Percentiles rank a stretch among this genome's conserved stretches.
Evolutionary conservation across 2,888 invertebrate species (phyloP).

Genomic region (Helleia helle): DNA sequence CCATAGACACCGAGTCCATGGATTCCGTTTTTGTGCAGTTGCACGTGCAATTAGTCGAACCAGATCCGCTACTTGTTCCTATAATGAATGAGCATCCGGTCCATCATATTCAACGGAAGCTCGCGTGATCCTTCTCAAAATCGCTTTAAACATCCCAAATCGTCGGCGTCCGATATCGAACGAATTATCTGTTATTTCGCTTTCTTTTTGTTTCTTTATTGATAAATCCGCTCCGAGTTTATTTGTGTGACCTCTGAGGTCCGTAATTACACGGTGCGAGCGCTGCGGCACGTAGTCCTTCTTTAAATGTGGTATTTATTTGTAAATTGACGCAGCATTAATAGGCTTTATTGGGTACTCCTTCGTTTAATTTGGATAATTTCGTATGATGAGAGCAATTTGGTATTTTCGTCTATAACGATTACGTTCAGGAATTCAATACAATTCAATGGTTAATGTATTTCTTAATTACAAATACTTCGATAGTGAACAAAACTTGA

Average conservation of each 20-base stretch:
- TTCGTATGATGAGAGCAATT: constrained; percentile 62
- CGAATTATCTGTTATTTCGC: constrained; percentile 67
- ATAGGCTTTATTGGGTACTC: constrained; percentile 58
- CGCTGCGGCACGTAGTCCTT: constrained; percentile 53
- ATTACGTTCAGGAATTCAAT: constrained; percentile 2
- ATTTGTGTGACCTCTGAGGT: constrained; percentile 66
- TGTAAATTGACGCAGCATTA: constrained; percentile 66
- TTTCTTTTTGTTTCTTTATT: constrained; percentile 56
- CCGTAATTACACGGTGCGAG: constrained; percentile 59
- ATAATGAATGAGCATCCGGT: constrained; percentile 48
- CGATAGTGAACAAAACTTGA: constrained; percentile 14
- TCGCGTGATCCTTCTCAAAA: constrained; percentile 57
- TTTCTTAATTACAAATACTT: no score
- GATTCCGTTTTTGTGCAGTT: constrained; percentile 16
- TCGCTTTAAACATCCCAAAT: constrained; percentile 50
- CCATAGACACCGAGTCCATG: constrained; percentile 7
- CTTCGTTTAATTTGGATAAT: constrained; percentile 67
- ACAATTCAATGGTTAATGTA: no score
- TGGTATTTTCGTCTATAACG: constrained; percentile 19
- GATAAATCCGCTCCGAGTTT: constrained; percentile 49
- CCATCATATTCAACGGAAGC: constrained; percentile 41
- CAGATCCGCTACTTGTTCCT: constrained; percentile 31
- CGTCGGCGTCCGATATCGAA: constrained; percentile 51
- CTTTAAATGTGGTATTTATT: constrained; percentile 69
- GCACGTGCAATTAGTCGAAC: constrained; percentile 44